Evolutionary conservation across 2,888 invertebrate species (phyloP).

Genomic region (Gymnocheta viridis): DNA sequence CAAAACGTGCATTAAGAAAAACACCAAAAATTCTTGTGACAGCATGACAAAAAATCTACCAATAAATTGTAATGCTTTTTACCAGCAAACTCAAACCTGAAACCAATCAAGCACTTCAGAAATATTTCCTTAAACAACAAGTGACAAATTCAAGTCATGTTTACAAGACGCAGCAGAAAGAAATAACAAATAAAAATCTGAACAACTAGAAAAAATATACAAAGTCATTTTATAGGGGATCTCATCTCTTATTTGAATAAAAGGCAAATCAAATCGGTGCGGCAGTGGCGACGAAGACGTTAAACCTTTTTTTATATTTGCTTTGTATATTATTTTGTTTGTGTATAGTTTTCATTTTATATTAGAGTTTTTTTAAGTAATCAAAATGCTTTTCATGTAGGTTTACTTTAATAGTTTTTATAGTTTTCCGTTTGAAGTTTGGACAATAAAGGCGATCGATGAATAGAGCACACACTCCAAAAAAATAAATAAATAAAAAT

Average conservation of each 20-base stretch:
- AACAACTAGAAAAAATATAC: conserved; percentile 41
- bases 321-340: neutral
- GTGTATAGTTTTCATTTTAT: conserved; percentile 8
- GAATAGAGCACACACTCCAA: neutral
- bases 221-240: conserved; percentile 56
- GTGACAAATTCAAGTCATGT: conserved; percentile 69
- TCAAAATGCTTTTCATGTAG: conserved; percentile 68
- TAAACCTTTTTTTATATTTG: conserved; percentile 36
- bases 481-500: neutral
- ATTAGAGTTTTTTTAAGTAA: conserved; percentile 50
- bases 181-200: conserved; percentile 20
- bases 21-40: conserved; percentile 9
- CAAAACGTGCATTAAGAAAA: neutral
- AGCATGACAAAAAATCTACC: neutral
- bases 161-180: conserved; percentile 33
- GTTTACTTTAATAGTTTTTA: conserved; percentile 61
- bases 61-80: neutral
- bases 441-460: neutral
- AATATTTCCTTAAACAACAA: conserved; percentile 20
- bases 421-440: conserved; percentile 63
- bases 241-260: conserved; percentile 64
- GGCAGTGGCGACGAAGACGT: conserved; percentile 32
- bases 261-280: conserved; percentile 47
- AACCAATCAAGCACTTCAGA: conserved; percentile 1
- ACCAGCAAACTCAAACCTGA: conserved; percentile 2